These are phyloP conservation scores for Zonitis immaculata DNA, from an alignment of 2,888 invertebrate genomes.

Conservation along the genomic window DNA sequence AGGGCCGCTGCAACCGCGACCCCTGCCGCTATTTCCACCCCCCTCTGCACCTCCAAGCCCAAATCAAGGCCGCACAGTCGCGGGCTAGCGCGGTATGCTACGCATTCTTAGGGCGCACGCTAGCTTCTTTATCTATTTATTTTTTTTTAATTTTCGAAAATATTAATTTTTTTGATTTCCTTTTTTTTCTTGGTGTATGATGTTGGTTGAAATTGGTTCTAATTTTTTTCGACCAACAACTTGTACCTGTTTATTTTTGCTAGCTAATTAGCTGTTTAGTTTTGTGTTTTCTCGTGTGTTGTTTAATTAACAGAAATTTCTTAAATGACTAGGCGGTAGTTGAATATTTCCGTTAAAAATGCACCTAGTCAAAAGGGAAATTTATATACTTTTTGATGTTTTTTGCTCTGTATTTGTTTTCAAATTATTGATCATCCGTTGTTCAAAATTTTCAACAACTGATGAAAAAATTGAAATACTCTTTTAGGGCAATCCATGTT, in stretches of 20 bases:
- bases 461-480: not conserved
- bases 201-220: slow-evolving; percentile 10
- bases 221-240: slow-evolving; percentile 14
- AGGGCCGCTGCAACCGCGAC: slow-evolving; percentile 98
- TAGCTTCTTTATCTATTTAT: slow-evolving; percentile 39
- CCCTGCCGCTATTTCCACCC: slow-evolving; percentile 99
- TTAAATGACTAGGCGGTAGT: not conserved
- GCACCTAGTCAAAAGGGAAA: not conserved
- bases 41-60: slow-evolving; percentile 99
- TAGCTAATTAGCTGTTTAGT: slow-evolving; percentile 32
- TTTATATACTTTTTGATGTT: not conserved
- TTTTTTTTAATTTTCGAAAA: slow-evolving; percentile 12
- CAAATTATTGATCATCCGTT: not conserved
- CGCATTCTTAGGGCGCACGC: slow-evolving; percentile 55
- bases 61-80: slow-evolving; percentile 97
- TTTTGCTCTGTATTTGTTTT: not conserved
- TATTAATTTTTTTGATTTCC: slow-evolving; percentile 22
- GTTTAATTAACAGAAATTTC: slow-evolving; percentile 12
- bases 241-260: slow-evolving; percentile 23
- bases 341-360: not conserved
- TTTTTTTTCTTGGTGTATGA: slow-evolving; percentile 29
- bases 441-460: not conserved
- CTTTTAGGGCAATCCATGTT: slow-evolving; percentile 1
- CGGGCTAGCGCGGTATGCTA: slow-evolving; percentile 84
- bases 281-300: slow-evolving; percentile 23